Evolutionary conservation across 1,140 invertebrate species (phyloP), one percentile per base, ranked within the genome.

Genomic region (Drosophila pallidifrons): DNA sequence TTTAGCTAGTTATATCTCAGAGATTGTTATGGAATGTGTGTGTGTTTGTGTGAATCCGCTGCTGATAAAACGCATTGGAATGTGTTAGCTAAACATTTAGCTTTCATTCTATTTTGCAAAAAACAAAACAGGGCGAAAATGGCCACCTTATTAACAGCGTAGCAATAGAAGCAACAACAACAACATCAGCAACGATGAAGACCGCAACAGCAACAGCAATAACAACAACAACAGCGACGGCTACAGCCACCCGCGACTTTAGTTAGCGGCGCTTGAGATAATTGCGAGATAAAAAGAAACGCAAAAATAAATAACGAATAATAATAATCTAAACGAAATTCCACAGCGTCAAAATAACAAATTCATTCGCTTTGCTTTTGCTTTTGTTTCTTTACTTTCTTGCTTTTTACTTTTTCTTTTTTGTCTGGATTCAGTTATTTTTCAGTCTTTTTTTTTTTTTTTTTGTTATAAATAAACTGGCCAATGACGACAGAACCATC

Each of bases 61-160:
- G 45, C 57, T 61, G 59, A 71, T 64, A 71, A 63, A 61, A 54
- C 55, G 38, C 67, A 16, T 55, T 54, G 72, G 72, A 75, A 75
- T 75, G 61, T 28, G 20, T 63, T 70, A 70, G 35, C 38, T 41
- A 75, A 75, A 75, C 60, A 75, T 71, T 59, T 58, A 28, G 20
- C 59, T 13, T 57, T 57, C 11, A 35, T 47, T 57, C 28, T 47
- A 15, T 32, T 63, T 52, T 69, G 41, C 30, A 35, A 68, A 59
- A 59, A 52, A 54, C 25, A 61, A 61, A 45, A 49, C 58, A 61
- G 25, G 11, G 16, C 32, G 45, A 64, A 60, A 54, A 43, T 38
- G 49, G 25, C 43, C 52, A 64, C 46, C 51, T 71, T 49, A 43
- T 64, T 63, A 46, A 41, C 54, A 58, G 58, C 49, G 6, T 3